Conservation (phyloP, 2,888 invertebrate species). For the Myopa tessellatipennis region DNA sequence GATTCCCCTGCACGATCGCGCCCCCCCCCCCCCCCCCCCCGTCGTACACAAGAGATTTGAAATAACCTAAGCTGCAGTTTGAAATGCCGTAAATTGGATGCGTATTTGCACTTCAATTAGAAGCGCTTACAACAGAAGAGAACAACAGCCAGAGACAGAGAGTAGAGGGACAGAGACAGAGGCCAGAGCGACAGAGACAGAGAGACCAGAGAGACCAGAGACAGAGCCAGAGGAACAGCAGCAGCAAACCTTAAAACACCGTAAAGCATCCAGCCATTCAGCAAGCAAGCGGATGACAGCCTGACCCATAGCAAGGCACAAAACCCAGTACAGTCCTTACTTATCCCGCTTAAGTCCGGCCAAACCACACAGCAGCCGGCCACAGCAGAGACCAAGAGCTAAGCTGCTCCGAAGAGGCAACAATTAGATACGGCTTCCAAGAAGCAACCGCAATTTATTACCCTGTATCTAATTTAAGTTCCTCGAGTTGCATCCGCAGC, state of each 20-base stretch:
- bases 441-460: constrained; percentile 51
- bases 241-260: background rate
- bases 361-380: constrained; percentile 15
- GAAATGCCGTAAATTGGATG: constrained; percentile 31
- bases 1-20: background rate
- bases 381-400: constrained; percentile 30
- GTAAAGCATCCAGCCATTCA: background rate
- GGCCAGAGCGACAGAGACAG: no score
- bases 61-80: constrained; percentile 13
- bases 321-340: background rate
- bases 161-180: no score
- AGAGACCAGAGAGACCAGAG: background rate
- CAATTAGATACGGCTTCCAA: constrained; percentile 47
- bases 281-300: background rate
- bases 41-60: background rate
- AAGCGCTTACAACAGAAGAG: background rate
- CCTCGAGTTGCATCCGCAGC: constrained; percentile 24
- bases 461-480: constrained; percentile 53
- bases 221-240: background rate
- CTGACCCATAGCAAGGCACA: background rate
- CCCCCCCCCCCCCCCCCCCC: background rate
- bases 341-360: constrained; percentile 12
- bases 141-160: no score
- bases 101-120: constrained; percentile 40
- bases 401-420: constrained; percentile 36